Conservation (phyloP, 1,140 invertebrate species). For the Caenorhabditis tropicalis region DNA sequence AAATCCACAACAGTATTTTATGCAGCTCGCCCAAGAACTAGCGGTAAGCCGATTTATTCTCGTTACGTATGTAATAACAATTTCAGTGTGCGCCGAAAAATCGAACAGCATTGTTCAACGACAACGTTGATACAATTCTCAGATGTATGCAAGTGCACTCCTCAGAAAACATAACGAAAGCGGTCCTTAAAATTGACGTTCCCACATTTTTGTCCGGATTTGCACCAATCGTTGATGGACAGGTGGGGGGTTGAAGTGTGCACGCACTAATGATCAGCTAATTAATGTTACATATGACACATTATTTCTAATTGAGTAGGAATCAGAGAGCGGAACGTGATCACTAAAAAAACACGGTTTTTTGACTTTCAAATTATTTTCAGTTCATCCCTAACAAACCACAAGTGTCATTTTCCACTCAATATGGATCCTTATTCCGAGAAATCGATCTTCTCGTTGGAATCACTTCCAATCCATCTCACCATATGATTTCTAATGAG, state of each 20-base stretch:
- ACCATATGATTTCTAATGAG: conserved; percentile 85
- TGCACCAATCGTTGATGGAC: conserved; percentile 80
- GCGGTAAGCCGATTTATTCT: conserved; percentile 48
- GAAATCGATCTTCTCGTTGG: conserved; percentile 86
- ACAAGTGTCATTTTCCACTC: conserved; percentile 68
- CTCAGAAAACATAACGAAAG: conserved; percentile 80
- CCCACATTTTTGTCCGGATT: conserved; percentile 77
- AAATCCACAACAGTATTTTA: conserved; percentile 67
- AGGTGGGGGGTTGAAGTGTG: conserved; percentile 59
- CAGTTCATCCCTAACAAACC: conserved; percentile 71
- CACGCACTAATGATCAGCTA: conserved; percentile 38
- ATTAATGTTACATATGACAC: conserved; percentile 38
- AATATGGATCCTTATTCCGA: conserved; percentile 69
- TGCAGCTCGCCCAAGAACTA: conserved; percentile 65
- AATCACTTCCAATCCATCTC: conserved; percentile 87
- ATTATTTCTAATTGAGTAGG: conserved; percentile 25
- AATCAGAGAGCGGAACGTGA: neutral
- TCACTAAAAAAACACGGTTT: neutral
- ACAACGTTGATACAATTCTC: conserved; percentile 59
- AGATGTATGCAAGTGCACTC: conserved; percentile 73
- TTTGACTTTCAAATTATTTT: no score
- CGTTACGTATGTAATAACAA: neutral
- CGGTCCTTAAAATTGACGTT: conserved; percentile 75
- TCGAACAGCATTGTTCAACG: conserved; percentile 47
- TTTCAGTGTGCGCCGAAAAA: conserved; percentile 52